Base-by-base conservation (phyloP, 2,797 vertebrate genomes). In the Sitta carolinensis region DNA sequence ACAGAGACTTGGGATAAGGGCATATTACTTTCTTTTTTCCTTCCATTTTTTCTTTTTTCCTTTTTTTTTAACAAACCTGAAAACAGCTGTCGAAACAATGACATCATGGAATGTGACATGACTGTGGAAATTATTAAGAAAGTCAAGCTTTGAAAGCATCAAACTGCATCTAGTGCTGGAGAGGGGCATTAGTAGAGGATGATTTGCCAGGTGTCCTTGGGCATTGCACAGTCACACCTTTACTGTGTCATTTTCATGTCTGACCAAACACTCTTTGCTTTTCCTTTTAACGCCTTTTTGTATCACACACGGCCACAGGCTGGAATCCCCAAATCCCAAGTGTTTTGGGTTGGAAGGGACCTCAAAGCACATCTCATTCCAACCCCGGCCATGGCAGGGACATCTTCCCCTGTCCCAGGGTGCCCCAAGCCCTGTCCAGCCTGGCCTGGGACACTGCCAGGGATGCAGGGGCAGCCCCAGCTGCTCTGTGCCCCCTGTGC, bases 21-120 rank as follows among this genome's bases (percentile, higher is more conserved):
- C 90, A 88, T 93, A 79, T 92, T 95, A n/a, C 64, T 81, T 90
- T 66, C 40, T 51, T 78, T 78, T 72, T 52, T 72, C 34, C 18
- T 30, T 27, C 3, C 3, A 5, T 75, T 36, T 84, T 38, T 19
- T 13, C 20, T 18, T 38, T n/a, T 7, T 26, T 14, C 1, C 3
- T 18, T 25, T 50, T 48, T 67, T 75, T 86, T 75, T 16, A 82
- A 82, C 61, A 90, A 96, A 96, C 93, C 93, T 95, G 61, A 96
- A 97, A 97, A 95, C 97, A 97, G 97, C 98, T 98, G 98, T 97
- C 97, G 97, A 97, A 98, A 97, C 97, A 97, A 64, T 98, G 97
- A 98, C 93, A 79, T 98, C 97, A 98, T 96, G 95, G 89, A 97
- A 93, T 93, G 87, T 88, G 94, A 95, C 92, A 89, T 67, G 76